Base-by-base conservation (phyloP, 2,113 vertebrate species). In the Charina bottae region DNA sequence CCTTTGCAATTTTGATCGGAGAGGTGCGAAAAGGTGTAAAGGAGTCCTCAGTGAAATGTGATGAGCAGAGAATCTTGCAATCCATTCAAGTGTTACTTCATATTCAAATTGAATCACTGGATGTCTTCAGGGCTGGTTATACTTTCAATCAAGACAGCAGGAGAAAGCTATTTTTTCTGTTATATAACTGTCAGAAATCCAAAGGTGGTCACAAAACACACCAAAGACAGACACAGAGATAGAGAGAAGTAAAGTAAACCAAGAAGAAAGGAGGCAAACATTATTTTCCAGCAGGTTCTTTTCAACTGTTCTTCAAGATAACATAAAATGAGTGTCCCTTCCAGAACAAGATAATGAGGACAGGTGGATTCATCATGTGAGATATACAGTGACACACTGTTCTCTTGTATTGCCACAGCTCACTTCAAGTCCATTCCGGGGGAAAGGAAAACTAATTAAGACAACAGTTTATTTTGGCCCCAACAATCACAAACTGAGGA, bases 281-380 rank as follows among this genome's bases (percentile, higher is more conserved):
- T 0, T 6, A 15, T 90, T 91, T 60, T 55, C 13, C 62, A 6
- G 0, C 0, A 89, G 53, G 6, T 11, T 89, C 0, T 0, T 78
- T 8, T 89, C 88, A 87, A 90, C 56, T 6, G 83, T 56, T 83
- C 23, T 46, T 78, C 59, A n/a, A 3, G 78, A 92, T 91, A 86
- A 3, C 37, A 92, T 21, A 49, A 84, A 55, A n/a, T 55, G 60
- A 42, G 28, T 28, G 15, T 58, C 28, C 72, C 87, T 19, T 12
- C 42, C 87, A 59, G 26, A 56, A 83, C 86, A 93, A 91, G 17
- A 7, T 62, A 92, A 92, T 46, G 58, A 89, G 4, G 86, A 87
- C 89, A 64, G 2, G 0, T n/a, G 93, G 1, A 87, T 72, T 19
- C 87, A n/a, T 33, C 92, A 78, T 84, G n/a, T 60, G 1, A 93